Percentiles rank a stretch among this genome's conserved stretches.
phyloP scores from a whole-genome alignment of 1,140 invertebrate species.

The Diachasmimorpha longicaudata region DNA sequence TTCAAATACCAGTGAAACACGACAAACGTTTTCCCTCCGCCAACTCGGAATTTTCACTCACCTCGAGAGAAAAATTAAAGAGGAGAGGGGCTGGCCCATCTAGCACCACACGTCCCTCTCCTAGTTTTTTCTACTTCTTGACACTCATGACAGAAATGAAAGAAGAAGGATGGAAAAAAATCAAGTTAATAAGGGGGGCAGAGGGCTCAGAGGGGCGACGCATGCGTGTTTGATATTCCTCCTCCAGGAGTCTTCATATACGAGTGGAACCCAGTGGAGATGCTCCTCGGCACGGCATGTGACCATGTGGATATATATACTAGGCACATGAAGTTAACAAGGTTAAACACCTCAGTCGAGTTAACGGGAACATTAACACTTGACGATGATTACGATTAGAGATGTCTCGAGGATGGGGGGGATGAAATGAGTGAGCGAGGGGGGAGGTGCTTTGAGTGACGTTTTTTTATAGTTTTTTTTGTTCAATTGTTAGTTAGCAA shows the following conservation, averaged over 20 bases:
- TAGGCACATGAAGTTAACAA: constrained; percentile 57
- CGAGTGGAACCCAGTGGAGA: background rate
- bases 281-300: background rate
- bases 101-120: background rate
- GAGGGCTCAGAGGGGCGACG: background rate
- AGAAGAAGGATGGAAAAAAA: background rate
- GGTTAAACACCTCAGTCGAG: constrained; percentile 63
- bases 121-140: background rate
- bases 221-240: constrained; percentile 17
- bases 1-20: too few relatives aligned
- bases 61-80: background rate
- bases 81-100: background rate
- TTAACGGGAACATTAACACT: constrained; percentile 64
- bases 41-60: too few relatives aligned
- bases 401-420: constrained; percentile 49
- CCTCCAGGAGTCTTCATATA: background rate
- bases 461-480: too few relatives aligned
- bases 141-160: background rate
- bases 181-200: background rate
- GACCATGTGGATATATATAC: constrained; percentile 22
- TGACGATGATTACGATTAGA: constrained; percentile 62
- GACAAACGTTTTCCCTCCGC: too few relatives aligned
- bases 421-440: background rate
- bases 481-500: too few relatives aligned
- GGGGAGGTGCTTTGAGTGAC: background rate